A percentile compares a stretch with the other conserved stretches of the same genome.
phyloP scores from a whole-genome alignment of 2,113 vertebrate species.

The Cettia cetti region DNA sequence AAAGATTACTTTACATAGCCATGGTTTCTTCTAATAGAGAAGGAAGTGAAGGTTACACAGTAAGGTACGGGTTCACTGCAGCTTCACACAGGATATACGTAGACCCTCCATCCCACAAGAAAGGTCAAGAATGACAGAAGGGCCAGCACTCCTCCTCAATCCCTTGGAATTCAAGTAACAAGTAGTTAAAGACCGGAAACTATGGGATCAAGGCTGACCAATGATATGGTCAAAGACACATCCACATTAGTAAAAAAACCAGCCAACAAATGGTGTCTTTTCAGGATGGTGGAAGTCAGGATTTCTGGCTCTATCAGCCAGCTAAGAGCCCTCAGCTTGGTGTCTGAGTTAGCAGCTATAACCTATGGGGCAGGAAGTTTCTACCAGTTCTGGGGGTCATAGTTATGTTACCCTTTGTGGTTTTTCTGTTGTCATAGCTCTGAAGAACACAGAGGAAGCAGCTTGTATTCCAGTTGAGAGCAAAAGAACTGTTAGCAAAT shows the following conservation, averaged over 20 bases:
- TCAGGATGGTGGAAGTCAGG: neutral
- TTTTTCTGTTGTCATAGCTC: neutral
- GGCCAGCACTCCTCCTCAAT: neutral
- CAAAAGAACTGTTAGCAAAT: neutral
- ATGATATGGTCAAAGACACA: neutral
- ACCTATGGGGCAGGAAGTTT: neutral
- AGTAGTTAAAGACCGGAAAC: neutral
- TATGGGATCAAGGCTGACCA: neutral
- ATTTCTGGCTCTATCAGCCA: neutral
- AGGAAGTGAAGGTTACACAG: neutral
- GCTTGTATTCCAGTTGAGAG: neutral
- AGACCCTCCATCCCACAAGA: rapidly evolving
- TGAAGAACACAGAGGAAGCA: neutral
- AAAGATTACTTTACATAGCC: neutral
- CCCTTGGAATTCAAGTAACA: neutral
- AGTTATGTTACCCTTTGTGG: rapidly evolving
- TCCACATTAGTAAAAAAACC: neutral
- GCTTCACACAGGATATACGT: rapidly evolving
- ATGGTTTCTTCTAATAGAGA: neutral
- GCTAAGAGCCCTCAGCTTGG: neutral
- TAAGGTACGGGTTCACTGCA: neutral
- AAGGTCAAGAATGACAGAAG: neutral
- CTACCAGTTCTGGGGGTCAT: neutral
- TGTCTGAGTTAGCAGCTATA: neutral
- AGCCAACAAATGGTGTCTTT: neutral